These are phyloP conservation scores for Acanthochromis polyacanthus DNA, from an alignment of 2,113 vertebrate species.

Conservation along the genomic window DNA sequence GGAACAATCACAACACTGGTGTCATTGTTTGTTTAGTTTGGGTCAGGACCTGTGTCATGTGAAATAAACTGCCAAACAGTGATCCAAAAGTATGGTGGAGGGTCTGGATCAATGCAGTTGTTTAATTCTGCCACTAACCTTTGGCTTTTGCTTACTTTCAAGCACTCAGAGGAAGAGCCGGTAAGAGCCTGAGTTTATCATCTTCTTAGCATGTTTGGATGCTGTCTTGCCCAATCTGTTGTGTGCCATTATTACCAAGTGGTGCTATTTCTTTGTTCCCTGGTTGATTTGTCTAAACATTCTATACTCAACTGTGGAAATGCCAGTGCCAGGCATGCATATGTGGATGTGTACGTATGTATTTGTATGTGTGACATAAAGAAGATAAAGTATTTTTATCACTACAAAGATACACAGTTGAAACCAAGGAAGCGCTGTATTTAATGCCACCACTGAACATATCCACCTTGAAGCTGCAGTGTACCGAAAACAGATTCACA, in stretches of 20 bases:
- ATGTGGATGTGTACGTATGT: constrained; percentile 2
- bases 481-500: no score
- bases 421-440: no score
- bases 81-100: background rate
- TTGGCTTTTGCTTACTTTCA: constrained; percentile 88
- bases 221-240: constrained; percentile 63
- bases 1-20: no score
- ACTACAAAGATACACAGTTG: no score
- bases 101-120: constrained; percentile 13
- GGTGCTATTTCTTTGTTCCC: background rate
- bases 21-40: background rate
- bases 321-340: constrained; percentile 18
- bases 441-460: no score
- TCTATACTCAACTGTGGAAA: background rate
- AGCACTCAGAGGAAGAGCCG: constrained; percentile 96
- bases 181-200: constrained; percentile 86
- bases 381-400: no score
- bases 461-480: no score
- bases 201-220: constrained; percentile 52
- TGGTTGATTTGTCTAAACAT: background rate
- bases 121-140: constrained; percentile 77
- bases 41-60: background rate
- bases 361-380: constrained; percentile 21
- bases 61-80: background rate
- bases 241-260: background rate